phyloP scores from a whole-genome alignment of 2,797 vertebrate species.

The Centroberyx gerrardi region DNA sequence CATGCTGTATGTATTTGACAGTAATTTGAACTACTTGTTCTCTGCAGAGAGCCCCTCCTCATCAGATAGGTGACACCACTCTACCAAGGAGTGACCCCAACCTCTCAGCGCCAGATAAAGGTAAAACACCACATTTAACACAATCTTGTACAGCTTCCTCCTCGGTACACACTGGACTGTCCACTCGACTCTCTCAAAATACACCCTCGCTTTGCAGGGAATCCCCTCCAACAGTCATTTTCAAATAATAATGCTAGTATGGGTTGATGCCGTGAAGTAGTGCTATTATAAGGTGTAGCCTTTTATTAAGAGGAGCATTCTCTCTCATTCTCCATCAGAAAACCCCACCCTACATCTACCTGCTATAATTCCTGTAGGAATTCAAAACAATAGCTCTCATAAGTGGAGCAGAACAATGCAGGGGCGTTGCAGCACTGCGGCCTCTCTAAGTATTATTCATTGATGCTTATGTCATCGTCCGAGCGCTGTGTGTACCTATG shows the following conservation, averaged over 20 bases:
- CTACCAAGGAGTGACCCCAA: slow-evolving; percentile 96
- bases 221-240: background rate
- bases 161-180: background rate
- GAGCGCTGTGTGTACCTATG: background rate
- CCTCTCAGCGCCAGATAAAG: slow-evolving; percentile 95
- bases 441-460: slow-evolving; percentile 11
- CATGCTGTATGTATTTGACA: background rate
- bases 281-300: background rate
- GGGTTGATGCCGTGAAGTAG: background rate
- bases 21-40: slow-evolving; percentile 20
- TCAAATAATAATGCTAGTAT: background rate
- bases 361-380: background rate
- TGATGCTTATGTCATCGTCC: background rate
- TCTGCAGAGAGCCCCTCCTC: slow-evolving; percentile 91
- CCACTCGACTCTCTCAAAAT: background rate
- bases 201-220: background rate
- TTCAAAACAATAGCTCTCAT: background rate
- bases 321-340: no score
- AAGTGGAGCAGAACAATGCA: background rate
- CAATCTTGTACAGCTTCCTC: background rate
- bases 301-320: background rate
- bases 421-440: background rate
- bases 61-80: slow-evolving; percentile 92
- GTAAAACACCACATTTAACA: slow-evolving; percentile 76
- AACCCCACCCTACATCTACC: no score